Evolutionary conservation across 2,797 vertebrate genomes (phyloP).

Genomic region (Falco biarmicus): DNA sequence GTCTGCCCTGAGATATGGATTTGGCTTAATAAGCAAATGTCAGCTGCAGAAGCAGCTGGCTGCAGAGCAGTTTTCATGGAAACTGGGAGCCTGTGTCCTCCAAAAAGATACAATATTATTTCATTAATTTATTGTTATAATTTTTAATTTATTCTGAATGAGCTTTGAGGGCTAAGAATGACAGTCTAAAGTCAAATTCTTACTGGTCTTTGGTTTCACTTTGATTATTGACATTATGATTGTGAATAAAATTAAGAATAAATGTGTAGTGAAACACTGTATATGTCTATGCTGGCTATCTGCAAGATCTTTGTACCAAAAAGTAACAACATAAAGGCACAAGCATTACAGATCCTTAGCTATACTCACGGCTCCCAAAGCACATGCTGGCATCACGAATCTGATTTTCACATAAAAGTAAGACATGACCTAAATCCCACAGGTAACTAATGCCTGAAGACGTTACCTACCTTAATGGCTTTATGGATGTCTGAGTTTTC

Average conservation of each 20-base stretch:
- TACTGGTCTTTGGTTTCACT: not conserved
- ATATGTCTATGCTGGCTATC: too few relatives aligned
- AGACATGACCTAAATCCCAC: not conserved
- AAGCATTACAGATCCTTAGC: not conserved
- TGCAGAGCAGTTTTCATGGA: conserved; percentile 36
- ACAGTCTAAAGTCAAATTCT: not conserved
- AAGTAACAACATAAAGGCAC: not conserved
- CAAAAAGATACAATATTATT: conserved; percentile 6
- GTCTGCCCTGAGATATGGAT: conserved; percentile 50
- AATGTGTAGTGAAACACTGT: not conserved
- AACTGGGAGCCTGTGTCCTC: conserved; percentile 21
- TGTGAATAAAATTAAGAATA: not conserved
- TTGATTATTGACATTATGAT: not conserved
- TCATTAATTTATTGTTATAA: not conserved
- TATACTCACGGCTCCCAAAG: not conserved
- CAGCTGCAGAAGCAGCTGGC: conserved; percentile 59
- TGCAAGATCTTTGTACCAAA: not conserved
- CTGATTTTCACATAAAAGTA: not conserved
- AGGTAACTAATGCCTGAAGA: not conserved
- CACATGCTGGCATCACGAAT: not conserved
- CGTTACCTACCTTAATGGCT: not conserved
- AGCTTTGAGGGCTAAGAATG: not conserved
- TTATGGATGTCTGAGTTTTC: not conserved
- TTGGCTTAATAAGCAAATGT: conserved; percentile 48
- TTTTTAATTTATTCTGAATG: not conserved